Conservation (phyloP, 2,888 invertebrate genomes). For the Incurvaria masculella region DNA sequence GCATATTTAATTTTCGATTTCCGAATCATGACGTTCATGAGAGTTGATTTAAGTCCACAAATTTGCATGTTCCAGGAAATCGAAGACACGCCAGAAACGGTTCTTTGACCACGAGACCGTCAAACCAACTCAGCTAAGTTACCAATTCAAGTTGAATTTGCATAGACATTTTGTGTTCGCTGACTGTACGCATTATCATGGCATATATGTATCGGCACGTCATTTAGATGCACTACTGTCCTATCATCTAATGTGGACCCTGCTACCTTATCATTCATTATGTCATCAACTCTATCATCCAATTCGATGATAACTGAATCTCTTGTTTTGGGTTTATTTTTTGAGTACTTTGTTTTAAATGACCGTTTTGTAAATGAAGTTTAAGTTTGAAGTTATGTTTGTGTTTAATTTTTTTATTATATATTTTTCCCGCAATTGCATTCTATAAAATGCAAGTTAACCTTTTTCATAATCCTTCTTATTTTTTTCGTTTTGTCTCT, state of each 20-base stretch:
- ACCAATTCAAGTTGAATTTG: not conserved
- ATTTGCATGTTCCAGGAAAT: not conserved
- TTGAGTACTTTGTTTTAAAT: not conserved
- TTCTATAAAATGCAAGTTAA: no score
- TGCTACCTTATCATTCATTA: not conserved
- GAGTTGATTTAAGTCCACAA: not conserved
- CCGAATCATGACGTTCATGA: not conserved
- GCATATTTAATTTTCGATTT: no score
- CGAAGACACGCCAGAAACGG: not conserved
- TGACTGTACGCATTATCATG: not conserved
- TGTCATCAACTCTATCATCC: not conserved
- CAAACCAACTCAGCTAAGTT: not conserved
- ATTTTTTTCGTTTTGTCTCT: no score
- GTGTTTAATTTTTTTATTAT: not conserved
- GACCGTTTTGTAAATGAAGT: not conserved
- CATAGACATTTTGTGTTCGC: not conserved
- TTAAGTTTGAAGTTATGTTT: not conserved
- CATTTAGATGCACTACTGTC: not conserved
- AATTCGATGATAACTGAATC: not conserved
- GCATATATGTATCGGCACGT: not conserved
- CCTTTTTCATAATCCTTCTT: no score
- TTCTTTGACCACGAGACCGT: not conserved
- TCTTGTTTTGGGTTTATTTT: not conserved
- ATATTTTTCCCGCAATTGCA: no score
- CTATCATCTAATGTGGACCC: not conserved